Evolutionary conservation across 2,113 vertebrate species (phyloP).

Genomic region (Boulengeromyrus knoepffleri): DNA sequence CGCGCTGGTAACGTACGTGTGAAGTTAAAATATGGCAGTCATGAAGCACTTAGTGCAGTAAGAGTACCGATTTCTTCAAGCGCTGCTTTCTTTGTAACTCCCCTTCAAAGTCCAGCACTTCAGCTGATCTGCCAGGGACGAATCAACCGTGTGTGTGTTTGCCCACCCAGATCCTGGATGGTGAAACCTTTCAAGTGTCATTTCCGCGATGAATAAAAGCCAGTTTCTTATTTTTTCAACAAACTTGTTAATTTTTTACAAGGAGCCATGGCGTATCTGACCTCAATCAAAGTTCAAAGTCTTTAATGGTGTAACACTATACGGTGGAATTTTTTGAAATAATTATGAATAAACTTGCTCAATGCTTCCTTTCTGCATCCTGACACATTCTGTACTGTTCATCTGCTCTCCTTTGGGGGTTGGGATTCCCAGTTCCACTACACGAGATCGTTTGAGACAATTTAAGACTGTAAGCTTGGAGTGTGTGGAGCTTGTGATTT

Average conservation of each 20-base stretch:
- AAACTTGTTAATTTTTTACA: background rate
- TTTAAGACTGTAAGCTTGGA: background rate
- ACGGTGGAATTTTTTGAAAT: background rate
- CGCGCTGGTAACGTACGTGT: background rate
- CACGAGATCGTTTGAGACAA: background rate
- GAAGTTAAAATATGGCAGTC: background rate
- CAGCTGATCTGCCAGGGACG: background rate
- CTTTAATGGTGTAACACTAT: background rate
- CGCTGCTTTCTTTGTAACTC: background rate
- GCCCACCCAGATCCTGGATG: background rate
- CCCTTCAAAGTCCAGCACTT: background rate
- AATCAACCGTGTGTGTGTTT: background rate
- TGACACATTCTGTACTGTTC: background rate
- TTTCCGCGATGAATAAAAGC: background rate
- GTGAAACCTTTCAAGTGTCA: background rate
- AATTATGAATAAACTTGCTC: background rate
- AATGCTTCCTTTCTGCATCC: background rate
- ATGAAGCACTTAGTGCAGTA: background rate
- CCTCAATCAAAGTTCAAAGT: background rate
- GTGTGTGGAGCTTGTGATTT: background rate
- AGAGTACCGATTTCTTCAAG: background rate
- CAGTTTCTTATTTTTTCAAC: background rate
- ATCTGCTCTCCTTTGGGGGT: background rate
- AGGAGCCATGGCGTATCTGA: background rate
- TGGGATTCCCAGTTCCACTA: background rate